Base-by-base conservation (phyloP, 2,888 invertebrate species). In the Adineta ricciae region DNA sequence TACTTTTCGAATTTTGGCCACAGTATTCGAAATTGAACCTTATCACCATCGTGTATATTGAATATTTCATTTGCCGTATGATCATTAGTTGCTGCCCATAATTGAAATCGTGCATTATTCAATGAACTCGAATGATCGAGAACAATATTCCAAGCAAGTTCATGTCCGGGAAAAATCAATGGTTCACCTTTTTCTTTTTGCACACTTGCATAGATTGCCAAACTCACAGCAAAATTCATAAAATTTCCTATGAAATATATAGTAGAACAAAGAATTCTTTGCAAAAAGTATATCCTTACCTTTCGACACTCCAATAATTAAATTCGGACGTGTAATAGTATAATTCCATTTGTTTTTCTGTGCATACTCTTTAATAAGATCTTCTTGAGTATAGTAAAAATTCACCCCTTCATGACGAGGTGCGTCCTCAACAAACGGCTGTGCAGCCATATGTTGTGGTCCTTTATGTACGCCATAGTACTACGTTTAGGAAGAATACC, bases 351-450 rank as follows among this genome's bases (percentile, higher is more conserved):
- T 36, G 19, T 36, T 3, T 72, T 72, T 72, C 36, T 72, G 5
- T 11, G 46, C 46, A 46, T 46, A 46, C 11, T 46, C 46, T 46
- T 46, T 72, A 32, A 72, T 32, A 19, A 32, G 14, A 72, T 72
- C 72, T 72, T 72, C 72, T 72, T 72, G 72, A 9, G 72, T 36
- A 72, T 72, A 72, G 19, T 72, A 72, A 72, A 72, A 72, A 72
- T 72, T 72, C 1, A 7, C 16, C 16, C 72, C 72, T 72, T 72
- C 11, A 72, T 72, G 72, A 72, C 72, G 72, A 72, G 72, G 72
- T n/a, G 72, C 36, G 36, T 36, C 14, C 21, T 72, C 72, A 3
- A 2, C 1, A 72, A 16, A 72, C 1, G 72, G 72, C 5, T 32
- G 27, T n/a, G 72, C 7, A 32, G 72, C 36, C 1, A 72, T 16